Evolutionary conservation across 1,140 invertebrate species (phyloP), one percentile per base, ranked within the genome.

Genomic region (Cyrtorhinus lividipennis): DNA sequence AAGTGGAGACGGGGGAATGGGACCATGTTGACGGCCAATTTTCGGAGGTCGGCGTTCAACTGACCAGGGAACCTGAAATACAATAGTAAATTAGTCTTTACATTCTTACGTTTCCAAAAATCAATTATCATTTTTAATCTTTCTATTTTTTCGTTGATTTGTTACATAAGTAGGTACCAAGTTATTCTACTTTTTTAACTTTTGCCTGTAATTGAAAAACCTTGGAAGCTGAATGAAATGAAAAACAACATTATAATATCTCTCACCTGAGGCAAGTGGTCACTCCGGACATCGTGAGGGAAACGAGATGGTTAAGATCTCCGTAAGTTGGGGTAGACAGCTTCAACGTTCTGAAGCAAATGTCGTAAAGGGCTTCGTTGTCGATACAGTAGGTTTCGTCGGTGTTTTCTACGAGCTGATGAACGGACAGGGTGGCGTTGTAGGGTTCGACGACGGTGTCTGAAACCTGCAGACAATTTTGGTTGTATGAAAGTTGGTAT

Each of bases 21-120:
- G 38, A 97, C 93, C 93, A 97, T 96, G 75, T 97, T 96, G 18
- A 97, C 94, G 25, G 94, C 94, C 66, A 97, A 73, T 79, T 97
- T 97, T 61, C 94, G 80, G 45, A 97, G 77, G 78, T 97, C 94
- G 56, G 94, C 92, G 70, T 90, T 90, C 64, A 90, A 69, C 71
- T 90, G 87, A 60, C 87, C 87, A 1, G 87, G 87, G 76, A 90
- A 90, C 62, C 64, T 62, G 62, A 2, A 62, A 62, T 2, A n/a
- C n/a, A n/a, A n/a, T n/a, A n/a, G n/a, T n/a, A n/a, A n/a, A n/a
- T n/a, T n/a, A n/a, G 8, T n/a, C n/a, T n/a, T n/a, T n/a, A n/a
- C n/a, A n/a, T n/a, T n/a, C n/a, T n/a, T n/a, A n/a, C n/a, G n/a
- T n/a, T n/a, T n/a, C n/a, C n/a, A n/a, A n/a, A n/a, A n/a, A n/a